phyloP scores from a whole-genome alignment of 2,113 vertebrate genomes.

The Myxocyprinus asiaticus region DNA sequence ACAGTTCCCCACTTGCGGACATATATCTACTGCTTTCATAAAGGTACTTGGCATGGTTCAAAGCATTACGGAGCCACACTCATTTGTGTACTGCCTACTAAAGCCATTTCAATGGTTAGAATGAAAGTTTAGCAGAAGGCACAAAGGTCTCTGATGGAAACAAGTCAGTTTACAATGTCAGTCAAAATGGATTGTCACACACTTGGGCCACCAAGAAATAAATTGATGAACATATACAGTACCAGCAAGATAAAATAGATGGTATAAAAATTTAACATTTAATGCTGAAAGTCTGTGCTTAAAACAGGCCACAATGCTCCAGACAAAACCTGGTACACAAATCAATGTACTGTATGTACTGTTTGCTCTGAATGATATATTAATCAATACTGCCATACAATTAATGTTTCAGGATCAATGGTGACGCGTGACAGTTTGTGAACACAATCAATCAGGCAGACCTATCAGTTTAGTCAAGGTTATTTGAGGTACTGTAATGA shows the following conservation, averaged over 20 bases:
- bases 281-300: too few relatives aligned
- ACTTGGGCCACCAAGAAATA: too few relatives aligned
- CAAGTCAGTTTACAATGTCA: neutral
- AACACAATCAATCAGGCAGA: constrained; percentile 50
- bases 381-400: constrained; percentile 60
- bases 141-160: neutral
- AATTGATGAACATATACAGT: neutral
- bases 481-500: constrained; percentile 34
- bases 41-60: neutral
- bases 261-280: neutral
- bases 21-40: neutral
- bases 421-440: constrained; percentile 48
- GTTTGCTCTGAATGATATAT: neutral
- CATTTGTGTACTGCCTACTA: neutral
- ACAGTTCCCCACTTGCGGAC: neutral
- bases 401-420: constrained; percentile 56
- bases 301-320: neutral
- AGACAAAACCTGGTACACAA: neutral
- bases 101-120: neutral
- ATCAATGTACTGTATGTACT: constrained; percentile 10
- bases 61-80: neutral
- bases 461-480: constrained; percentile 56
- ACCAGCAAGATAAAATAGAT: neutral
- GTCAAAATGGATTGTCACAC: neutral
- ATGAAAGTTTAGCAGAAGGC: too few relatives aligned